A percentile compares a stretch with the other conserved stretches of the same genome.
phyloP scores from a whole-genome alignment of 2,797 vertebrate genomes.

The Syngnathus acus region DNA sequence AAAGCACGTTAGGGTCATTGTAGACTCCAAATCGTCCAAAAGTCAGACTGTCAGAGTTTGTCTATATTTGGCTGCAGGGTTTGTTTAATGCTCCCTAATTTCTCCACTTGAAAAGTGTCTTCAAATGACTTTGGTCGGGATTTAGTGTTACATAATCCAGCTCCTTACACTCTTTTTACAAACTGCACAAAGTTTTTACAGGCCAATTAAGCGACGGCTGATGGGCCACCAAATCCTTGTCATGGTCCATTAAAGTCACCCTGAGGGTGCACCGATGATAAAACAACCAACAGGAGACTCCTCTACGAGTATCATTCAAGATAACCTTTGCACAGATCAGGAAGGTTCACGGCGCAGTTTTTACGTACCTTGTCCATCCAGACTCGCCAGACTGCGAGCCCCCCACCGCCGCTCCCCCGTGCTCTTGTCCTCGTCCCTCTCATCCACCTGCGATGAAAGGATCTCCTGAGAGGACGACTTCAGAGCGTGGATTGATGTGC shows the following conservation, averaged over 20 bases:
- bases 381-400: conserved; percentile 85
- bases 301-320: background rate
- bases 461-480: conserved; percentile 93
- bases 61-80: background rate
- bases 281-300: background rate
- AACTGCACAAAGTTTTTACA: conserved; percentile 22
- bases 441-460: conserved; percentile 76
- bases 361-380: conserved; percentile 87
- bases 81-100: background rate
- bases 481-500: conserved; percentile 85
- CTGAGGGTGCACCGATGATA: background rate
- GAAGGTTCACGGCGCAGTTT: background rate
- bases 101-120: background rate
- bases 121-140: background rate
- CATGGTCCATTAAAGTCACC: background rate
- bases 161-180: background rate
- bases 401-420: conserved; percentile 74
- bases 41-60: background rate
- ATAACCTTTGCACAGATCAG: background rate
- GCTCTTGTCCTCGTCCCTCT: conserved; percentile 77
- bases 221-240: background rate
- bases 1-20: background rate
- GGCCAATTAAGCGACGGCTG: background rate
- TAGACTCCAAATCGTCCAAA: background rate
- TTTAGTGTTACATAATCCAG: background rate